Evolutionary conservation across 64 coral and sea anemone genomes (phyloP).

Genomic region (Porites australiensis): DNA sequence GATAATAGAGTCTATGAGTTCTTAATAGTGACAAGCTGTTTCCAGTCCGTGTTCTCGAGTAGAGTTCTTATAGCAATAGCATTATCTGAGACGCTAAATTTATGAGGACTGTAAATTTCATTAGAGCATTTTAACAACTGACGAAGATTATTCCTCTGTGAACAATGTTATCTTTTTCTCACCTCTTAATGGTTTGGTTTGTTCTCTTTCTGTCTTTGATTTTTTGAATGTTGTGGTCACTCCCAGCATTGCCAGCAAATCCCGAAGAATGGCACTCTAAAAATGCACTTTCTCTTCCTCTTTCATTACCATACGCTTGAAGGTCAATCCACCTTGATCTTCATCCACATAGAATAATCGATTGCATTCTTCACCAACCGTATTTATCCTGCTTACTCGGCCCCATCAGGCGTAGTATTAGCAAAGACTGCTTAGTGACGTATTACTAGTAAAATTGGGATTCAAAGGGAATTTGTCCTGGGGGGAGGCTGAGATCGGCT

Average conservation of each 20-base stretch:
- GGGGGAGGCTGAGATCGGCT: no score
- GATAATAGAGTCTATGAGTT: no score
- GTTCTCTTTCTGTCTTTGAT: constrained; percentile 37
- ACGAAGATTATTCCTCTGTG: not conserved
- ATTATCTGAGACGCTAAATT: no score
- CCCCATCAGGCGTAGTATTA: not conserved
- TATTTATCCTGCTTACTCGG: not conserved
- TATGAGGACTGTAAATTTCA: not conserved
- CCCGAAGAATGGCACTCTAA: constrained; percentile 52
- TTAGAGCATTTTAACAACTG: not conserved
- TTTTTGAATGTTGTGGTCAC: constrained; percentile 54
- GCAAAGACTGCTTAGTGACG: no score
- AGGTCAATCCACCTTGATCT: not conserved
- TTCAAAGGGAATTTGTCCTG: no score
- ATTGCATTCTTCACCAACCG: not conserved
- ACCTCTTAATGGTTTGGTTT: constrained; percentile 23
- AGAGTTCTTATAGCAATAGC: no score
- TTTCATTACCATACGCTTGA: not conserved
- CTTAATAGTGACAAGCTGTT: no score
- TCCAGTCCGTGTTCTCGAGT: no score
- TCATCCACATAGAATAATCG: not conserved
- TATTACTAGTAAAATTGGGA: no score
- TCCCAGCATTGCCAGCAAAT: constrained; percentile 58
- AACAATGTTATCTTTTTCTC: not conserved
- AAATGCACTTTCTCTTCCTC: constrained; percentile 32